Evolutionary conservation across 1,140 invertebrate species (phyloP), one percentile per base, ranked within the genome.

Genomic region (Neodiprion virginianus): DNA sequence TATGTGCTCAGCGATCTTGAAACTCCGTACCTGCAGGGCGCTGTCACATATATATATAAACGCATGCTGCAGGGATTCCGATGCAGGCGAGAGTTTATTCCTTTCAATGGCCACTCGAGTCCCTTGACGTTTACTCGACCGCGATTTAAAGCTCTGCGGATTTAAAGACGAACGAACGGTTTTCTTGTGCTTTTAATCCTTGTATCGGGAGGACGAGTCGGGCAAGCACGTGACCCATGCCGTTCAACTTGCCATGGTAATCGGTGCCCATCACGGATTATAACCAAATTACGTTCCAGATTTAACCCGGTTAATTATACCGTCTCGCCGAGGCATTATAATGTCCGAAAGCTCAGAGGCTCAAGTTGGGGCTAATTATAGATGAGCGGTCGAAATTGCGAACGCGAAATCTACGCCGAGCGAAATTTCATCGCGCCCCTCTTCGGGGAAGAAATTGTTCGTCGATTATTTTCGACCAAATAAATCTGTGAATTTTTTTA

Each of bases 41-140:
- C 11, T 8, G 53, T 14, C n/a, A 17, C 53, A 61, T 61, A 17
- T 61, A 17, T 61, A 17, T 17, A 61, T 12, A 12, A 17, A 17
- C 53, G 4, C n/a, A 61, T 61, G 11, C n/a, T 61, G 53, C 53
- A 61, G 53, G 5, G 53, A 61, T 14, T 61, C 53, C 53, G 53
- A 17, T 61, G 53, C 53, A 61, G n/a, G n/a, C 53, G 5, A 12
- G 53, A 12, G 53, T 14, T 17, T 61, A 14, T 17, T 14, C 53
- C 11, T 61, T 61, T 61, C 53, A 61, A 61, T 61, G 53, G 53
- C n/a, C n/a, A 61, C 53, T 61, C n/a, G 53, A 61, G 53, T 61
- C 53, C 53, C 11, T 4, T 12, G 7, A 5, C 11, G 53, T 61
- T 61, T 61, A 61, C 8, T 61, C 53, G n/a, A 12, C 53, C 53